A percentile compares a stretch with the other conserved stretches of the same genome.
phyloP scores from a whole-genome alignment of 2,113 vertebrate species.

The Arenaria interpres region DNA sequence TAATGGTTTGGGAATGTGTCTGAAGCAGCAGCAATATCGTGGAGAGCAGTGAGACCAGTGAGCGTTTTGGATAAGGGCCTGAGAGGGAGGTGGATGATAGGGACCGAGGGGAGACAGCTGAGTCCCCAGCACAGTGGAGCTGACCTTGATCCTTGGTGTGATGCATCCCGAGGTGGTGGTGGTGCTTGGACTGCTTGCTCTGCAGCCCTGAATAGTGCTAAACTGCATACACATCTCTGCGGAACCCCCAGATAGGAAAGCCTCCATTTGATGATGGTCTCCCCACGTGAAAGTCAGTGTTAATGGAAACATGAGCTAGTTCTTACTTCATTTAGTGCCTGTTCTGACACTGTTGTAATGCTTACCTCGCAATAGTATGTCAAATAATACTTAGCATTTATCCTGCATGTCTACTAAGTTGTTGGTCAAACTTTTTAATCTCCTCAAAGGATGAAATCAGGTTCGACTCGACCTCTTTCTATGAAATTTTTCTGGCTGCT shows the following conservation, averaged over 20 bases:
- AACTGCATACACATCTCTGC: neutral
- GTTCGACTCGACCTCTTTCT: accelerated
- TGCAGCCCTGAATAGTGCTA: neutral
- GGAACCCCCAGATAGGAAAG: neutral
- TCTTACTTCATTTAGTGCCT: neutral
- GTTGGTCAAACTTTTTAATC: neutral
- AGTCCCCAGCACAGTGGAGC: neutral
- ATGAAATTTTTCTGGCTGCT: neutral
- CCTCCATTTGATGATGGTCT: neutral
- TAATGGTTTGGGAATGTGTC: neutral
- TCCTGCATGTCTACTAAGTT: neutral
- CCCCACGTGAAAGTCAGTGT: neutral
- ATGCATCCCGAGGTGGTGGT: accelerated
- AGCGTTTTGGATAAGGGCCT: neutral
- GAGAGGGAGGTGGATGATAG: neutral
- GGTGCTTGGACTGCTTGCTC: neutral
- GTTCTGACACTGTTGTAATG: neutral
- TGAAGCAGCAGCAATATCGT: neutral
- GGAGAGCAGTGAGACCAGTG: neutral
- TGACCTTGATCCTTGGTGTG: neutral
- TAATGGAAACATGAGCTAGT: neutral
- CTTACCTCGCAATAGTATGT: neutral
- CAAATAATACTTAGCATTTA: neutral
- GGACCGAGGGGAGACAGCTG: neutral
- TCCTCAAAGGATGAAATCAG: neutral